These are phyloP conservation scores for Drosophila chauvacae DNA, from an alignment of 1,140 invertebrate species.

Conservation along the genomic window DNA sequence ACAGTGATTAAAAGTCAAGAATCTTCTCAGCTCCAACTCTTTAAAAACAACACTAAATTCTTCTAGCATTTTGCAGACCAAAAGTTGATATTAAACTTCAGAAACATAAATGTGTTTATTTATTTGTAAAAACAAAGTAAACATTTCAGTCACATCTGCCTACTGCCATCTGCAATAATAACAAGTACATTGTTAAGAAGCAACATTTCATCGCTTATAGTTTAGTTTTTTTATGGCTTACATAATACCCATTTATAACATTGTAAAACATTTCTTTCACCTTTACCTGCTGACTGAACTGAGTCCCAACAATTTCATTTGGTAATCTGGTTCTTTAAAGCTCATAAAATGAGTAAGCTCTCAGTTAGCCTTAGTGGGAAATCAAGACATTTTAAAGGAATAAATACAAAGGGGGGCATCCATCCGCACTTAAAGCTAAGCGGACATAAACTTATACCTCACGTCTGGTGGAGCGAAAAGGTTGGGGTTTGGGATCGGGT, in stretches of 20 bases:
- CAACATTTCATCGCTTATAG: background rate
- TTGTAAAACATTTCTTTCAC: background rate
- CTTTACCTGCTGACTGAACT: conserved; percentile 4
- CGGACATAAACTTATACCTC: conserved; percentile 58
- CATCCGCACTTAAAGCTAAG: conserved; percentile 59
- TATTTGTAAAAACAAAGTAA: too few relatives aligned
- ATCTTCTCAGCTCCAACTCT: too few relatives aligned
- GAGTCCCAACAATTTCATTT: conserved; percentile 15
- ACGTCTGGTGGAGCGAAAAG: conserved; percentile 29
- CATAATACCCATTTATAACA: conserved; percentile 2
- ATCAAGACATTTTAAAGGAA: conserved; percentile 66
- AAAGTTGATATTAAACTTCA: too few relatives aligned
- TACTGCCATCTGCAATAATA: background rate
- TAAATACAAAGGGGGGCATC: conserved; percentile 36
- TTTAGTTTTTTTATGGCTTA: background rate
- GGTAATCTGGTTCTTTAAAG: conserved; percentile 41
- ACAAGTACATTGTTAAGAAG: background rate
- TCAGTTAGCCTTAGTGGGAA: conserved; percentile 16
- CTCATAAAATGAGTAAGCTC: conserved; percentile 57
- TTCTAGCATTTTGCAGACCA: too few relatives aligned
- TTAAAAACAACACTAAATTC: too few relatives aligned
- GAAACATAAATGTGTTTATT: too few relatives aligned
- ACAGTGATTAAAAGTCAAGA: too few relatives aligned
- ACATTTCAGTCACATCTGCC: background rate
- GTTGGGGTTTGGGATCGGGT: background rate